Base-by-base conservation (phyloP, 1,140 invertebrate genomes). In the Galleria mellonella region DNA sequence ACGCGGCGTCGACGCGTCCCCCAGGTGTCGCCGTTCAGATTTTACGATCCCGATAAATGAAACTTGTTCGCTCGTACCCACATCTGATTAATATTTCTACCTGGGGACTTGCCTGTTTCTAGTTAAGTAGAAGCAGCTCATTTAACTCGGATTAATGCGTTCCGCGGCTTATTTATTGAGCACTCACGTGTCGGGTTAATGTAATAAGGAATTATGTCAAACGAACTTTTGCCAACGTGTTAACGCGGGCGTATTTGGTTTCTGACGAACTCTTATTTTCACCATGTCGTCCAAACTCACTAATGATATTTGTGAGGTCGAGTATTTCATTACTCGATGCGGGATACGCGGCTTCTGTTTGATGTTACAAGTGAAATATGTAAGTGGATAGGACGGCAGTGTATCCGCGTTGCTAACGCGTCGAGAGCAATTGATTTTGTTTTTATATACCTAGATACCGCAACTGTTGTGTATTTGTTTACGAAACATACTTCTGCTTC, bases 81-180 rank as follows among this genome's bases (percentile, higher is more conserved):
- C 38, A 27, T 14, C 43, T 46, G 47, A 56, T 56, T 56, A 56
- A 56, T 56, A 51, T 56, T 51, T 51, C 38, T 33, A 44, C 35
- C 41, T 12, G 28, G 48, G 39, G 40, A 43, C 4, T 17, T 37
- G 12, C 2, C 13, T 8, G 35, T 15, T 37, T 15, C 32, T 23
- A 23, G 31, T 33, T 12, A 43, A 38, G 28, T 43, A 31, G 17
- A 15, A 12, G 15, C 37, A 45, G 42, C 42, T 51, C 48, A 51
- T 51, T 51, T 40, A 45, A 51, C 37, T 44, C 42, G 40, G 48
- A 50, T 42, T 50, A 50, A 43, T 50, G 47, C 33, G 14, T 11
- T 14, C 35, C n/a, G 14, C 10, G 39, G 37, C 38, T 35, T 48
- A 39, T 48, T 48, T 48, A 48, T 32, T 10, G 46, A 12, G 30